Evolutionary conservation across 2,888 invertebrate species (phyloP), one percentile per base, ranked within the genome.

Genomic region (Xestia rhomboidea): DNA sequence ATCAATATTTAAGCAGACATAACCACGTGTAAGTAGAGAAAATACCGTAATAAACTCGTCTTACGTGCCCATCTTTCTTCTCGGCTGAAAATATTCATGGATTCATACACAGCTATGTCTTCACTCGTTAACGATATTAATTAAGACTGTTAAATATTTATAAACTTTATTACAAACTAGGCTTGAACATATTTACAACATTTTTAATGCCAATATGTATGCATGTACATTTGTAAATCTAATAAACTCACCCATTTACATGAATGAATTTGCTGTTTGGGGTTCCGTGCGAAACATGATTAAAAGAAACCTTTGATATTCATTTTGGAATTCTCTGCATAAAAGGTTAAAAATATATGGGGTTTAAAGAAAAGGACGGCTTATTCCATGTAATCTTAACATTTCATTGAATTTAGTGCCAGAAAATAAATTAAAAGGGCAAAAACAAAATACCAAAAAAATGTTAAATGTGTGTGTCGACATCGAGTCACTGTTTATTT

Each of bases 71-170:
- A 46, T 63, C 63, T 76, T 51, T 69, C 46, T 73, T 49, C 57
- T 49, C 57, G 8, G 30, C 73, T 69, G 68, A 86, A 69, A 72
- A 86, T 82, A 80, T 82, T 79, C 76, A 84, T 84, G 46, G 51
- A 79, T 79, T 68, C 57, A 41, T 64, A 68, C 57, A 71, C 27
- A 30, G 34, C 62, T 76, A 72, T 85, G 83, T 86, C 80, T 75
- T 77, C 67, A 87, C 62, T 70, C 49, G 27, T 80, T 76, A 81
- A 66, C 84, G 71, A 77, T 84, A 81, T 81, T 88, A 84, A 89
- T 87, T 82, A 85, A 79, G 73, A 75, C 83, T 82, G 75, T 86
- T 90, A 79, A 82, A 90, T 90, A 88, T 89, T 84, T 87, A 89
- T 90, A 78, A 78, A 69, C 66, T 75, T 81, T 80, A 79, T 73